Base-by-base conservation (phyloP, 2,888 invertebrate species). In the Hirtodrosophila confusa region DNA sequence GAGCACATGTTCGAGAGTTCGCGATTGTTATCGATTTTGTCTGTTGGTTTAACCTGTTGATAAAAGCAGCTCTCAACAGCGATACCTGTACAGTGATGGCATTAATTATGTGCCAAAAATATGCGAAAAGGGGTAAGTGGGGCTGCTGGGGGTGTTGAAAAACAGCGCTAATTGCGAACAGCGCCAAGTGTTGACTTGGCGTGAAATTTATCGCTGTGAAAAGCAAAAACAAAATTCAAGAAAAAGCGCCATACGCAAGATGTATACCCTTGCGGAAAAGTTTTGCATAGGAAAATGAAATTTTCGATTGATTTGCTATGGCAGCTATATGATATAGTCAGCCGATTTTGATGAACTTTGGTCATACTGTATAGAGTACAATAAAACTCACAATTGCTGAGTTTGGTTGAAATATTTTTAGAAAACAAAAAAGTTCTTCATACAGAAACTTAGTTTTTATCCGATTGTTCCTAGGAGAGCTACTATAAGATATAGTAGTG, bases 111-210 rank as follows among this genome's bases (percentile, higher is more conserved):
- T 71, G 72, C 72, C 76, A 61, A 50, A 58, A 67, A 61, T 12
- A n/a, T 4, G 6, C 24, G n/a, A 9, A 33, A 11, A 3, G 9
- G 29, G 9, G 23, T 3, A 9, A 11, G 4, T 1, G n/a, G 37
- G 10, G n/a, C 17, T 10, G 5, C 0, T 1, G 31, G 27, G 35
- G 12, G 39, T 24, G 24, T 17, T 17, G 31, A 23, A 27, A 57
- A 27, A 27, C 27, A 9, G 56, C 61, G 66, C 45, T 72, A 73
- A 73, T 65, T 75, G 67, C 75, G 69, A 67, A 47, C 66, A 67
- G 51, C 61, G 61, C 10, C 76, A 86, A 88, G 79, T 88, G 82
- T 75, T 69, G 86, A 88, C 79, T 79, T 88, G 66, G 88, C 88
- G 82, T 88, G 69, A 88, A 88, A 86, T 82, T 82, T 87, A 82